phyloP scores from a whole-genome alignment of 53 echinoderm and acorn worm species.

The Hippasteria phrygiana region DNA sequence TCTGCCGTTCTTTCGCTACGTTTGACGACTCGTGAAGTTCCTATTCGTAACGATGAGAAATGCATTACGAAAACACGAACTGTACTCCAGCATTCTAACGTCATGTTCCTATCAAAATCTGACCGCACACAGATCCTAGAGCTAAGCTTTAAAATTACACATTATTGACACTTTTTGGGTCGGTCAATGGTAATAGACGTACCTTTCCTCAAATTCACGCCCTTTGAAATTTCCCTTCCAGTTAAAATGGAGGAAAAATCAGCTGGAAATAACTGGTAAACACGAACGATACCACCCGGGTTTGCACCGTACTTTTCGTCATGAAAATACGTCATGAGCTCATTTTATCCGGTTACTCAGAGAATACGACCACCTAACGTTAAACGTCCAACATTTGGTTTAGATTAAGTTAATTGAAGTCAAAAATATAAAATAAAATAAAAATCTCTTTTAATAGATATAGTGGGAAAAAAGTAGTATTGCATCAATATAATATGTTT shows the following conservation, averaged over 20 bases:
- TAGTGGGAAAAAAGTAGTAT: too few relatives aligned
- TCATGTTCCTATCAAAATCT: slow-evolving; percentile 7
- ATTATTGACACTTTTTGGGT: background rate
- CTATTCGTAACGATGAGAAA: background rate
- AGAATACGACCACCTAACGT: background rate
- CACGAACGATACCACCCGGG: slow-evolving; percentile 24
- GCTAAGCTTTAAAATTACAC: background rate
- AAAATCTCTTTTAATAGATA: background rate
- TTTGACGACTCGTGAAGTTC: background rate
- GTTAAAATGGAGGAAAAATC: slow-evolving; percentile 43
- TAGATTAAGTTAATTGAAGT: background rate
- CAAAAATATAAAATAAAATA: background rate
- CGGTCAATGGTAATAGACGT: background rate
- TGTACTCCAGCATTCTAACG: background rate
- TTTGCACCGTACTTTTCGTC: slow-evolving; percentile 55
- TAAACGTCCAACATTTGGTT: too few relatives aligned
- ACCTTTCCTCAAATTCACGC: slow-evolving; percentile 27
- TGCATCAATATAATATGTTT: too few relatives aligned
- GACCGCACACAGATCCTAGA: background rate
- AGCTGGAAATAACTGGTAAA: slow-evolving; percentile 60
- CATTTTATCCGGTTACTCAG: slow-evolving; percentile 50
- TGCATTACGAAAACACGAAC: slow-evolving; percentile 1
- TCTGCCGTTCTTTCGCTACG: too few relatives aligned
- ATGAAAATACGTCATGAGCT: slow-evolving; percentile 62
- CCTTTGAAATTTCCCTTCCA: slow-evolving; percentile 16